Evolutionary conservation across 2,888 invertebrate species (phyloP), one percentile per base, ranked within the genome.

Genomic region (Tenthredo mesomela): DNA sequence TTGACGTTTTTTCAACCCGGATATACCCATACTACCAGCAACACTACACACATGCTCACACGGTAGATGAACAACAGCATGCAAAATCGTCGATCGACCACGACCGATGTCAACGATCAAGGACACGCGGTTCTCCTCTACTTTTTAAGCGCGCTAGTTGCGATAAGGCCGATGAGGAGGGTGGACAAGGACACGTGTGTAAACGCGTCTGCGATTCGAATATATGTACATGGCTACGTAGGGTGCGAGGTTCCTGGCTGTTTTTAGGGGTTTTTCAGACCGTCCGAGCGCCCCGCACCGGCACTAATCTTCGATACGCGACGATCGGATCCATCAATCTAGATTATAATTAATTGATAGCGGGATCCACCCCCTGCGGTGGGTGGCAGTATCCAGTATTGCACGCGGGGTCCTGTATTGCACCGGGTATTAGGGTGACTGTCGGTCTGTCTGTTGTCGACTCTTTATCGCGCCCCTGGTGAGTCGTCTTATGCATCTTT

Each of bases 401-500:
- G 82, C 82, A 82, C 65, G 67, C 82, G 67, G 67, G 82, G 82
- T 58, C 47, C 90, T 92, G 92, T 92, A 92, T 92, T 92, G 93
- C 92, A 93, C 88, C 88, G 91, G 91, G 92, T 92, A 93, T 93
- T 92, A 93, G 90, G 91, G 91, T 91, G 91, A 92, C 92, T 92
- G 92, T 92, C 92, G 93, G 93, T 93, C 92, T 93, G 93, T 93
- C 93, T 93, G 93, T 93, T 93, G 93, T 93, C 93, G 93, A 93
- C 93, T 93, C 93, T 93, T 93, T 93, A 93, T 93, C 93, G 93
- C 93, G 93, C 93, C 93, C 93, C 92, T 91, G 92, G 93, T 93
- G 93, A 93, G 93, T 93, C 93, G 93, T 93, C 93, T 93, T 93
- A 93, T 93, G 93, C 93, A 93, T 93, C 93, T 93, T 93, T 93